Evolutionary conservation across 1,140 invertebrate species (phyloP).

Genomic region (Danaus melanippus): DNA sequence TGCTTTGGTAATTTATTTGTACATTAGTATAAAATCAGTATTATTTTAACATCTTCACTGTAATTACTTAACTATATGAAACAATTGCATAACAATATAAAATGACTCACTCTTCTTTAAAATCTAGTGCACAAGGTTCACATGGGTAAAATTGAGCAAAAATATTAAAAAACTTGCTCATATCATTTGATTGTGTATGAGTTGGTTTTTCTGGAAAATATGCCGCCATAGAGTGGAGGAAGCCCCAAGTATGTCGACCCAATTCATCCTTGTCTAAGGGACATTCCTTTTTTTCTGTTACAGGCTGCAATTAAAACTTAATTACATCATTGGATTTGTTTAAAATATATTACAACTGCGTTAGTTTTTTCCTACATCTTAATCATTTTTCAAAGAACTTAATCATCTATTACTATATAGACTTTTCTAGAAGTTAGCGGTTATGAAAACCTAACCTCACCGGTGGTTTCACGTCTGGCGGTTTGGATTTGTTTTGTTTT

Average conservation of each 20-base stretch:
- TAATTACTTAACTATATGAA: too few relatives aligned
- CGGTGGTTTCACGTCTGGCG: conserved; percentile 32
- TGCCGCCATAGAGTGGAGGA: conserved; percentile 97
- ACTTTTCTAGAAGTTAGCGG: conserved; percentile 17
- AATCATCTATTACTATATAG: not conserved
- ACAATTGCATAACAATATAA: not conserved
- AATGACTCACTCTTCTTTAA: conserved; percentile 82
- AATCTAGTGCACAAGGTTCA: conserved; percentile 91
- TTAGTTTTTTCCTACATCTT: too few relatives aligned
- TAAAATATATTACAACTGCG: too few relatives aligned
- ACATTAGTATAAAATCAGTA: too few relatives aligned
- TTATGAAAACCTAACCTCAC: conserved; percentile 50
- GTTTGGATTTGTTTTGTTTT: conserved; percentile 67
- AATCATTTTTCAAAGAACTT: too few relatives aligned
- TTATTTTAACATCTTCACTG: too few relatives aligned
- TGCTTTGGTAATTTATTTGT: too few relatives aligned
- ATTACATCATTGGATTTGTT: too few relatives aligned
- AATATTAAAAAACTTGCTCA: conserved; percentile 87
- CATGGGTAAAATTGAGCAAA: conserved; percentile 97
- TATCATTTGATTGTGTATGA: conserved; percentile 79
- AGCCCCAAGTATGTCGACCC: conserved; percentile 88
- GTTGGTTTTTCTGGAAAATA: conserved; percentile 93
- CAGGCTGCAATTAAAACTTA: conserved; percentile 17
- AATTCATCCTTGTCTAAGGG: conserved; percentile 84
- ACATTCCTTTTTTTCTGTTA: conserved; percentile 72